Base-by-base conservation (phyloP, 1,140 invertebrate genomes). In the Dendroctonus valens region DNA sequence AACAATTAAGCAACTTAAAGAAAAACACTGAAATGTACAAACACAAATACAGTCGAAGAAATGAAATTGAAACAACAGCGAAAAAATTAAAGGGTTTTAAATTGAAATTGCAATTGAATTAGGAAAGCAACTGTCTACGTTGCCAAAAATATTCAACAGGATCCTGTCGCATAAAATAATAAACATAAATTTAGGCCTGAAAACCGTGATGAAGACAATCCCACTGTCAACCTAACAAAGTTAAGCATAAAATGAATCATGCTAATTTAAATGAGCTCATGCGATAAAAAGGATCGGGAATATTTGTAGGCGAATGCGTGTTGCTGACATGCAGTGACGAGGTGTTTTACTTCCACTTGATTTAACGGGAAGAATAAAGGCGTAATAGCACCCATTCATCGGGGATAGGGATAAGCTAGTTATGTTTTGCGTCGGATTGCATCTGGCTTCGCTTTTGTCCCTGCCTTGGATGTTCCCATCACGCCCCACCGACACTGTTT, bases 281-380 rank as follows among this genome's bases (percentile, higher is more conserved):
- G 48, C 50, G 41, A 63, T 40, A 53, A 38, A 48, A 64, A 64
- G 62, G 57, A 38, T 52, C 9, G 67, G 58, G 67, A 69, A 57
- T 59, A 61, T 69, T 65, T 58, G 60, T 57, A 59, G 41, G 40
- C 53, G 63, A 39, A 41, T 68, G 70, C 62, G 68, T 74, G 73
- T 71, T 52, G 61, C 49, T 76, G 73, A 76, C 74, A 71, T 68
- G 62, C 67, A 72, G 71, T 72, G 74, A 76, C 73, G 74, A 75
- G 75, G 72, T 74, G 73, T 76, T 74, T 72, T 74, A 68, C 75
- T 76, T 75, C 70, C 75, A 70, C 70, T 73, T 74, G 75, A 72
- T 73, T 75, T 70, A 67, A 41, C 71, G 48, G 69, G 65, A 76
- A 76, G 74, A 76, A 76, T 76, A 69, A 65, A 51, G 61, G 59